Base-by-base conservation (phyloP, 53 echinoderm and acorn worm species). In the Crossaster papposus region DNA sequence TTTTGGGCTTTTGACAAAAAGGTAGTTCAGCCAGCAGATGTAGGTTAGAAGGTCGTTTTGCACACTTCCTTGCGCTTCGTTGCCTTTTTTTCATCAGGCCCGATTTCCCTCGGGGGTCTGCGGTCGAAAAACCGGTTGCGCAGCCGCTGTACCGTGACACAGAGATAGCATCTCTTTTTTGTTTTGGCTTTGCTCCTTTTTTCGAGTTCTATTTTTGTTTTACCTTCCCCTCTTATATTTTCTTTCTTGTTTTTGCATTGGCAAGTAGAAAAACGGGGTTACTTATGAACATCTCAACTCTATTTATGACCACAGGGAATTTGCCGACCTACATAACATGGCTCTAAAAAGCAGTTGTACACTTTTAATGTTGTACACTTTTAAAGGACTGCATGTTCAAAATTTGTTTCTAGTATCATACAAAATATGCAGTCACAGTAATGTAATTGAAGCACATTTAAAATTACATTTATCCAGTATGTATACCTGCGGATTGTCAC, bases 91-190 rank as follows among this genome's bases (percentile, higher is more conserved):
- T 74, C 75, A 74, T 74, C 36, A 33, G 36, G 75, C 14, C 75
- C 35, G 75, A 74, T 74, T 35, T 33, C 75, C 75, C 75, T 9
- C 13, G 75, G 75, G 75, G 28, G 34, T 10, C 75, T 28, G 75
- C 18, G 31, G 36, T 34, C 33, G 36, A 35, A 71, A n/a, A 36
- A 28, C 2, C 2, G 29, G 72, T 71, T 71, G 32, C 72, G 29
- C 75, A 24, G 24, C 31, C 5, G 11, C 28, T 24, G n/a, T 68
- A 10, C 28, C 17, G 58, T 68, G 20, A 68, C 20, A n/a, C 68
- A 28, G 28, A 23, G n/a, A n/a, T n/a, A n/a, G n/a, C n/a, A n/a
- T n/a, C n/a, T n/a, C n/a, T n/a, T n/a, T n/a, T n/a, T n/a, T n/a
- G 68, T 26, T 68, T n/a, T 62, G 62, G 17, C 23, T 3, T 3